Conservation (phyloP, 2,888 invertebrate genomes). For the Melolontha melolontha region DNA sequence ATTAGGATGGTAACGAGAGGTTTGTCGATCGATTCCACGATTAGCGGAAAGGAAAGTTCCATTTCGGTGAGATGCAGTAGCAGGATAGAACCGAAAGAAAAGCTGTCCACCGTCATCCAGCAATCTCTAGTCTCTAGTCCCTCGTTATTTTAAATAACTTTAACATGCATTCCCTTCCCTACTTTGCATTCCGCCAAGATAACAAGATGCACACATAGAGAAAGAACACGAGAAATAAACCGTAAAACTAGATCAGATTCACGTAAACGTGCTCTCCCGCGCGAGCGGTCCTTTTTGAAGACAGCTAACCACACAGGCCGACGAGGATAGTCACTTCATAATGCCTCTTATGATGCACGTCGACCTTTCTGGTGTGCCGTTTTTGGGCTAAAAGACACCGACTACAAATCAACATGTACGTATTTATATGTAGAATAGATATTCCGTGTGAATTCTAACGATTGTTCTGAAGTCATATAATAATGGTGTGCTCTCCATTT, state of each 20-base stretch:
- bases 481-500: conserved; percentile 14
- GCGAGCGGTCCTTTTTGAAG: conserved; percentile 38
- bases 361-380: conserved; percentile 50
- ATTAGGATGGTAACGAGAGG: neutral
- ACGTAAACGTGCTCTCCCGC: conserved; percentile 50
- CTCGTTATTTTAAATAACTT: conserved; percentile 26
- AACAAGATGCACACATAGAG: conserved; percentile 19
- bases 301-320: conserved; percentile 14
- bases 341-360: conserved; percentile 52
- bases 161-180: conserved; percentile 28
- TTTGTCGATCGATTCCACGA: conserved; percentile 10
- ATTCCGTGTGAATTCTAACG: conserved; percentile 34
- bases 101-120: conserved; percentile 15
- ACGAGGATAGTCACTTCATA: conserved; percentile 8
- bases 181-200: conserved; percentile 41
- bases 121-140: neutral
- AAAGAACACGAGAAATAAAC: conserved; percentile 33
- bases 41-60: conserved; percentile 28
- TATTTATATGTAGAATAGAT: conserved; percentile 9
- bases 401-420: conserved; percentile 1
- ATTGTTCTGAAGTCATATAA: conserved; percentile 32
- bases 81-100: conserved; percentile 26
- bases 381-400: conserved; percentile 49
- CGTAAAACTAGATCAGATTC: conserved; percentile 55
- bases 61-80: conserved; percentile 24